Conservation (phyloP, 1,140 invertebrate species). For the Rhopalosiphum maidis region DNA sequence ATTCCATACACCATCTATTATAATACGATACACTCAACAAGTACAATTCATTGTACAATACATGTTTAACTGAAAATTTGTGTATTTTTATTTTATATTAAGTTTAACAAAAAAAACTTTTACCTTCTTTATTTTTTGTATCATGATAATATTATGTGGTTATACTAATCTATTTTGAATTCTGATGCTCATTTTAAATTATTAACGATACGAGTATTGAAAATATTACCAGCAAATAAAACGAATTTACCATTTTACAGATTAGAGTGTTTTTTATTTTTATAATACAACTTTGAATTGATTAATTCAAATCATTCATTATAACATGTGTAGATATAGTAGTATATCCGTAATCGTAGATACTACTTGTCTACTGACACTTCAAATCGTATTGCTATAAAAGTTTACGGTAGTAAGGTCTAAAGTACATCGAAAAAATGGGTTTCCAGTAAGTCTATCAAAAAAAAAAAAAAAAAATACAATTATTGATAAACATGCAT, state of each 20-base stretch:
- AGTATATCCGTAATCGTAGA: neutral
- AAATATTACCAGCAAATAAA: neutral
- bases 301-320: neutral
- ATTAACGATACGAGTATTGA: neutral
- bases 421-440: neutral
- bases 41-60: neutral
- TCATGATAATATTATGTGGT: neutral
- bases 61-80: neutral
- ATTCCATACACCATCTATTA: neutral
- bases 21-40: neutral
- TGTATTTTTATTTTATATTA: neutral
- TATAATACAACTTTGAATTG: neutral
- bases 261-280: neutral
- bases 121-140: neutral
- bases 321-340: neutral
- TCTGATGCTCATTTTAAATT: neutral
- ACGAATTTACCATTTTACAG: neutral
- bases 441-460: neutral
- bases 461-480: neutral
- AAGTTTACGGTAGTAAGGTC: neutral
- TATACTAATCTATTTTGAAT: neutral
- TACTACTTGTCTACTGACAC: neutral
- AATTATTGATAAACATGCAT: neutral
- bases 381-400: neutral
- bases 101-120: neutral